Conservation (phyloP, 2,888 invertebrate species). For the Ichneumoninae sp. region DNA sequence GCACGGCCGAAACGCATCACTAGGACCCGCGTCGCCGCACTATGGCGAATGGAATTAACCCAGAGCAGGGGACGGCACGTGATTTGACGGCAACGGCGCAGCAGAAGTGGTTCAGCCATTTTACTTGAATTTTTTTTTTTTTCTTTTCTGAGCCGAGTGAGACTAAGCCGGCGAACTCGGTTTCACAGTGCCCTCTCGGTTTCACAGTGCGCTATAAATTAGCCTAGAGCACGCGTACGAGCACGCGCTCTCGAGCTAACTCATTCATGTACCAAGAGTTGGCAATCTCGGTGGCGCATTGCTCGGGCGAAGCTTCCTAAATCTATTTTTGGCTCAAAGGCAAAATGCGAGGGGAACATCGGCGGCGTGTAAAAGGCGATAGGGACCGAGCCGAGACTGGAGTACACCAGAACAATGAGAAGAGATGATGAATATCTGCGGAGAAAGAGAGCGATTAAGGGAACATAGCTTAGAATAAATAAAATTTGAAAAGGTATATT, state of each 20-base stretch:
- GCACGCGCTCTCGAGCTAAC: slow-evolving; percentile 73
- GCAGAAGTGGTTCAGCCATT: slow-evolving; percentile 36
- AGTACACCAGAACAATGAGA: background rate
- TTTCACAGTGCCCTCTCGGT: slow-evolving; percentile 41
- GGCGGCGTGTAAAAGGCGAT: slow-evolving; percentile 19
- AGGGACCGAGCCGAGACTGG: background rate
- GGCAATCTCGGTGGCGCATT: slow-evolving; percentile 78
- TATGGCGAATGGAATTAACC: slow-evolving; percentile 53
- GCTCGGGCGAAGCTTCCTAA: slow-evolving; percentile 76
- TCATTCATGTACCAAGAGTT: slow-evolving; percentile 82
- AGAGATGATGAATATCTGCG: slow-evolving; percentile 26
- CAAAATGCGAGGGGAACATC: slow-evolving; percentile 52
- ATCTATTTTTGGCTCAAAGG: slow-evolving; percentile 80
- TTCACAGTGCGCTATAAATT: slow-evolving; percentile 77
- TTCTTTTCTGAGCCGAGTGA: background rate
- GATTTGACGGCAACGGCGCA: slow-evolving; percentile 18
- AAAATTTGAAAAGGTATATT: slow-evolving; percentile 3
- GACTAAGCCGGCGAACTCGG: background rate
- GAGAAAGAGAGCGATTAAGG: slow-evolving; percentile 16
- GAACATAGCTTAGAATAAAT: background rate
- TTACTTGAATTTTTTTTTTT: slow-evolving; percentile 8
- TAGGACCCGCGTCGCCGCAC: slow-evolving; percentile 4
- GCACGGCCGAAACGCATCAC: slow-evolving; percentile 30
- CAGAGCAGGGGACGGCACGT: slow-evolving; percentile 39
- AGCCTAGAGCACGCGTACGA: slow-evolving; percentile 79